Evolutionary conservation across 1,140 invertebrate genomes (phyloP).

Genomic region (Nasonia longicornis): DNA sequence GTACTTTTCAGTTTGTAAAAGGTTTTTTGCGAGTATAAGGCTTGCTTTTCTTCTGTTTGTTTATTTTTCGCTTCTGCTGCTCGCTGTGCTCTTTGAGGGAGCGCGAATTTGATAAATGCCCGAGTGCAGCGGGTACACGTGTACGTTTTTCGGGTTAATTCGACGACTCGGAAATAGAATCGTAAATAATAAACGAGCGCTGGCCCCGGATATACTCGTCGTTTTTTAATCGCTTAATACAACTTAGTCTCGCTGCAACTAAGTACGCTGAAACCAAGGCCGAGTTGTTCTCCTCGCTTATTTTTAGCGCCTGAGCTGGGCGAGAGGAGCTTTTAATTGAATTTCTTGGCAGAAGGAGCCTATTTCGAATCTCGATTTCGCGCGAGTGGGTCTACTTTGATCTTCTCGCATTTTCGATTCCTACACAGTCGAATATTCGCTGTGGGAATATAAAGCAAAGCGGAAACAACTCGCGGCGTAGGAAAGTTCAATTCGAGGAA

Average conservation of each 20-base stretch:
- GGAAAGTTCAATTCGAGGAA: not conserved
- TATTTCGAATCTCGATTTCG: not conserved
- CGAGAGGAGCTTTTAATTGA: constrained; percentile 1
- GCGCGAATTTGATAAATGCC: not conserved
- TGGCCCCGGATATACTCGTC: no score
- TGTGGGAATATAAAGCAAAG: not conserved
- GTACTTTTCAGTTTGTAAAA: constrained; percentile 24
- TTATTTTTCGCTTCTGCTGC: not conserved
- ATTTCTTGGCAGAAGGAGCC: constrained; percentile 23
- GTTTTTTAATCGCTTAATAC: not conserved
- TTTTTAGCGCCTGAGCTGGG: not conserved
- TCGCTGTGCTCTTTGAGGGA: not conserved
- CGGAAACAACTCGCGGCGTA: not conserved
- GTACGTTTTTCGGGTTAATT: not conserved
- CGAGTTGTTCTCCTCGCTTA: not conserved
- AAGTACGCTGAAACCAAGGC: not conserved
- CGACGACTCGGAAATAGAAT: not conserved
- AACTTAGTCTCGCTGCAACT: not conserved
- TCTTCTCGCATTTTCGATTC: not conserved
- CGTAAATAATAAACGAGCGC: not conserved
- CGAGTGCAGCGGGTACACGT: not conserved
- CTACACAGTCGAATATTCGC: not conserved
- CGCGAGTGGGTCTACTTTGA: not conserved
- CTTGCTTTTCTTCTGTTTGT: constrained; percentile 6
- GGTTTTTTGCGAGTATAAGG: not conserved